phyloP scores from a whole-genome alignment of 2,113 vertebrate genomes.

The Cynoglossus semilaevis region DNA sequence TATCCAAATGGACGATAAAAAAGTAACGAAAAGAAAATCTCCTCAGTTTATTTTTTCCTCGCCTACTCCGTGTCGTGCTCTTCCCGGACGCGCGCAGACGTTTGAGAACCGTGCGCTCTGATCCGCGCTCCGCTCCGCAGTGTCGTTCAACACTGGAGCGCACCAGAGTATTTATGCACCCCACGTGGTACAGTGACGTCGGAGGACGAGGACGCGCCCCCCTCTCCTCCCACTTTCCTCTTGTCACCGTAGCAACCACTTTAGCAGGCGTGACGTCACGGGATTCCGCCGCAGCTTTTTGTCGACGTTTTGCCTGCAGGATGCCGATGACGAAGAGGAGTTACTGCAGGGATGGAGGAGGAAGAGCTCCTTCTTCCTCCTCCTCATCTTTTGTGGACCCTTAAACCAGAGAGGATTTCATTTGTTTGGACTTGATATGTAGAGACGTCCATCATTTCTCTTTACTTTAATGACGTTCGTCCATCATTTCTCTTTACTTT shows the following conservation, averaged over 20 bases:
- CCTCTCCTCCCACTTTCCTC: not conserved
- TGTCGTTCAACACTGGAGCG: not conserved
- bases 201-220: slow-evolving; percentile 19
- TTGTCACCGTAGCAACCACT: slow-evolving; percentile 59
- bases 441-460: too few species aligned
- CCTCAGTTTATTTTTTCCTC: not conserved
- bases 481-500: too few species aligned
- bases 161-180: slow-evolving; percentile 50
- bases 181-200: slow-evolving; percentile 56
- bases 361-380: slow-evolving; percentile 1
- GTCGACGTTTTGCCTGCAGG: slow-evolving; percentile 25
- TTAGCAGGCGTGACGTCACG: slow-evolving; percentile 64
- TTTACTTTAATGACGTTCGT: too few species aligned
- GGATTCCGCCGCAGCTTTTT: slow-evolving; percentile 61
- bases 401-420: too few species aligned
- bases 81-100: not conserved
- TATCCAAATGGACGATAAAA: not conserved
- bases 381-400: slow-evolving; percentile 36
- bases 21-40: not conserved
- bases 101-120: not conserved
- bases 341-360: not conserved
- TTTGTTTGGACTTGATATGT: too few species aligned
- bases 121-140: slow-evolving; percentile 3
- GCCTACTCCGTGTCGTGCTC: not conserved
- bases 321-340: slow-evolving; percentile 32